These are phyloP conservation scores for Ophioninae sp. DNA, from an alignment of 2,888 invertebrate species.

Conservation along the genomic window DNA sequence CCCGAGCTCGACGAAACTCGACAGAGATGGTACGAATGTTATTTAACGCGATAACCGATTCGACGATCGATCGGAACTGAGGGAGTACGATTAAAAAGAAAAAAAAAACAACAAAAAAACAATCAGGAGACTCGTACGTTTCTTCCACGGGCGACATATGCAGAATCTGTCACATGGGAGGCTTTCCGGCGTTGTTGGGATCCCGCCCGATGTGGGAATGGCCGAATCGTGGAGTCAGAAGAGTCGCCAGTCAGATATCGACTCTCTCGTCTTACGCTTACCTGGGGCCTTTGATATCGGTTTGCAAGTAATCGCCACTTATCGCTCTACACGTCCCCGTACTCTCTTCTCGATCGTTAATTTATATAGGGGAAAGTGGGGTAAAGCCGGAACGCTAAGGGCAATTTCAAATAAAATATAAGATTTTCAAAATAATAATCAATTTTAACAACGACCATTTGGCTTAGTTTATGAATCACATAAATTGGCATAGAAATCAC, in stretches of 20 bases:
- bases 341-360: not conserved
- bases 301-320: slow-evolving; percentile 73
- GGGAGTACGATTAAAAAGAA: not conserved
- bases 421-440: too few species aligned
- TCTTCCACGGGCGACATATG: slow-evolving; percentile 75
- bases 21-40: slow-evolving; percentile 48
- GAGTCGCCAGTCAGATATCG: slow-evolving; percentile 68
- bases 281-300: slow-evolving; percentile 76
- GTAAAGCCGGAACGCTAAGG: too few species aligned
- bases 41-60: not conserved
- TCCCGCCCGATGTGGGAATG: slow-evolving; percentile 67
- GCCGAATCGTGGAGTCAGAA: slow-evolving; percentile 62
- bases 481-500: too few species aligned
- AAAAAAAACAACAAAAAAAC: not conserved
- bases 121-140: slow-evolving; percentile 48
- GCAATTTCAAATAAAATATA: too few species aligned
- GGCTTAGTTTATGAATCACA: too few species aligned
- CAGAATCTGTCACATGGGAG: slow-evolving; percentile 79
- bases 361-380: too few species aligned
- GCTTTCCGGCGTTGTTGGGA: slow-evolving; percentile 64
- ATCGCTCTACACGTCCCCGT: not conserved
- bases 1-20: slow-evolving; percentile 40
- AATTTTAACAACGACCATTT: too few species aligned
- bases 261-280: slow-evolving; percentile 71
- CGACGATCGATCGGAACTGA: not conserved